phyloP scores from a whole-genome alignment of 1,140 invertebrate species.

The Mercenaria mercenaria region DNA sequence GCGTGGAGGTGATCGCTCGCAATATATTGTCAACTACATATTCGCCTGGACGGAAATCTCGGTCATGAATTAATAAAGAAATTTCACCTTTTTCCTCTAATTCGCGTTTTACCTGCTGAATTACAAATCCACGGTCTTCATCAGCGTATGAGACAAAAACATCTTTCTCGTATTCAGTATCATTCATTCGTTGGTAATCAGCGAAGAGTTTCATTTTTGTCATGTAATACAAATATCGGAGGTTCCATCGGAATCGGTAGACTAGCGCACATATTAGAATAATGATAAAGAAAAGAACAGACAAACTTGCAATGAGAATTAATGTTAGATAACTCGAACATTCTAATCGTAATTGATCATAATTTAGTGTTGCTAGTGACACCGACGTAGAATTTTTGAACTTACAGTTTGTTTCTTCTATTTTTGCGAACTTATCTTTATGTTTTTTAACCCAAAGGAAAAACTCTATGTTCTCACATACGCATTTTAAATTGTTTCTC shows the following conservation, averaged over 20 bases:
- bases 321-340: neutral
- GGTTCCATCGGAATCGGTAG: slow-evolving; percentile 47
- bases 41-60: slow-evolving; percentile 69
- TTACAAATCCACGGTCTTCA: slow-evolving; percentile 61
- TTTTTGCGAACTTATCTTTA: neutral
- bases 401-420: neutral
- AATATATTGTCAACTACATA: slow-evolving; percentile 88
- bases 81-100: slow-evolving; percentile 51
- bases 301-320: neutral
- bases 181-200: neutral
- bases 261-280: slow-evolving; percentile 13
- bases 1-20: slow-evolving; percentile 88
- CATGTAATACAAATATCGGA: slow-evolving; percentile 64
- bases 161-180: slow-evolving; percentile 57
- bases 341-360: neutral
- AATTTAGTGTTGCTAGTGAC: neutral
- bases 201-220: neutral
- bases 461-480: neutral
- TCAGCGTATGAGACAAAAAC: slow-evolving; percentile 72
- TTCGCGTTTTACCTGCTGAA: neutral
- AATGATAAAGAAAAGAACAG: neutral
- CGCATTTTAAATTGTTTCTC: neutral
- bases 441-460: neutral
- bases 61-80: slow-evolving; percentile 66
- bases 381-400: neutral